These are phyloP conservation scores for Gallinago media DNA, from an alignment of 2,113 vertebrate species.

Conservation along the genomic window DNA sequence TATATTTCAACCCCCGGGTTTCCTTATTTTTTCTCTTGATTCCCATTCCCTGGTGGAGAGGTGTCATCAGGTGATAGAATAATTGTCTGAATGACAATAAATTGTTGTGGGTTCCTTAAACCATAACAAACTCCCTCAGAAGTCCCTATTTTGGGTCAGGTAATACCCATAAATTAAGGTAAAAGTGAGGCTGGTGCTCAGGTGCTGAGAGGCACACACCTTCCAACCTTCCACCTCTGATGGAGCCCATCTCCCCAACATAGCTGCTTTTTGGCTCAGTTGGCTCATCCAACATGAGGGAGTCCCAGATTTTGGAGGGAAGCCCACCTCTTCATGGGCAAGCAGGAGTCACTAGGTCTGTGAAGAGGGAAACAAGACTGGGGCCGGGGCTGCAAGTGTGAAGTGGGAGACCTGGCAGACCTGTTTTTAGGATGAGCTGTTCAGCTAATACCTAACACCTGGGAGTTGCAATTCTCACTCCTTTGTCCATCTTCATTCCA, in stretches of 20 bases:
- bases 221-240: background rate
- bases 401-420: background rate
- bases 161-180: background rate
- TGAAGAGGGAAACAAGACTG: background rate
- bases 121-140: background rate
- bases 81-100: background rate
- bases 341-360: background rate
- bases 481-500: background rate
- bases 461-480: background rate
- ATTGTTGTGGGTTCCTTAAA: background rate
- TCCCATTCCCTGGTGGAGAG: background rate
- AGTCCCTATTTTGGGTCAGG: background rate
- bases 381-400: background rate
- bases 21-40: background rate
- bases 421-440: background rate
- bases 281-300: background rate
- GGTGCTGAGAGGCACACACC: background rate
- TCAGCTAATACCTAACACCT: background rate
- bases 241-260: background rate
- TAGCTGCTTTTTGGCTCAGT: fast-evolving
- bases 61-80: background rate
- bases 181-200: background rate
- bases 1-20: background rate
- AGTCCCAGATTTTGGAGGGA: background rate
- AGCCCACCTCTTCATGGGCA: background rate